Conservation (phyloP, 2,888 invertebrate species). For the Drosophila kuntzei region DNA sequence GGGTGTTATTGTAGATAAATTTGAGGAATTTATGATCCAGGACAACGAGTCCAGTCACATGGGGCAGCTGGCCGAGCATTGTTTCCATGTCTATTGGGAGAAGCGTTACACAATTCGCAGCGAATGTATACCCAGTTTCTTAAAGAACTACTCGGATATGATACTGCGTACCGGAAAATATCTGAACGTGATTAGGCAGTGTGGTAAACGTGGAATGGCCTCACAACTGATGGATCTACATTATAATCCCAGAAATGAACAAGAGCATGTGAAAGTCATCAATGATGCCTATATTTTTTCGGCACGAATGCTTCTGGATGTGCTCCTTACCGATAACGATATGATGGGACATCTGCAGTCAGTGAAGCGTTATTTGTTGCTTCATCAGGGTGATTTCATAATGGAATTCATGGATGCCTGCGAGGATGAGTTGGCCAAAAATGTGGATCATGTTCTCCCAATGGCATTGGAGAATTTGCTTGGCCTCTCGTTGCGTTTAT, state of each 20-base stretch:
- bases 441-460: constrained; percentile 94
- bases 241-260: constrained; percentile 87
- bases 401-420: constrained; percentile 99
- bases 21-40: constrained; percentile 95
- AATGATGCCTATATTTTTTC: constrained; percentile 96
- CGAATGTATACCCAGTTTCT: constrained; percentile 94
- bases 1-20: constrained; percentile 96
- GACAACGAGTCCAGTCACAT: constrained; percentile 92
- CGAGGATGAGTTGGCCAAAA: constrained; percentile 95
- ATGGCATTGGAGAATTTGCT: constrained; percentile 95
- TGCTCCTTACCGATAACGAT: constrained; percentile 96
- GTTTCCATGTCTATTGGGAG: constrained; percentile 92
- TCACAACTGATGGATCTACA: constrained; percentile 86
- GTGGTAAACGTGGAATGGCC: constrained; percentile 89
- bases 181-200: constrained; percentile 97
- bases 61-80: neutral
- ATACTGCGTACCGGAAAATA: constrained; percentile 98
- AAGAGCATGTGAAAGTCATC: constrained; percentile 89
- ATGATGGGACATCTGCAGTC: constrained; percentile 94
- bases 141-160: constrained; percentile 93
- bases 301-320: constrained; percentile 93
- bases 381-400: constrained; percentile 96
- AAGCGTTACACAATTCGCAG: constrained; percentile 94
- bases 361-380: constrained; percentile 94
- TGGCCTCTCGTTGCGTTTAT: constrained; percentile 94